phyloP scores from a whole-genome alignment of 2,888 invertebrate genomes.

The Zygothrica quintamaculata region DNA sequence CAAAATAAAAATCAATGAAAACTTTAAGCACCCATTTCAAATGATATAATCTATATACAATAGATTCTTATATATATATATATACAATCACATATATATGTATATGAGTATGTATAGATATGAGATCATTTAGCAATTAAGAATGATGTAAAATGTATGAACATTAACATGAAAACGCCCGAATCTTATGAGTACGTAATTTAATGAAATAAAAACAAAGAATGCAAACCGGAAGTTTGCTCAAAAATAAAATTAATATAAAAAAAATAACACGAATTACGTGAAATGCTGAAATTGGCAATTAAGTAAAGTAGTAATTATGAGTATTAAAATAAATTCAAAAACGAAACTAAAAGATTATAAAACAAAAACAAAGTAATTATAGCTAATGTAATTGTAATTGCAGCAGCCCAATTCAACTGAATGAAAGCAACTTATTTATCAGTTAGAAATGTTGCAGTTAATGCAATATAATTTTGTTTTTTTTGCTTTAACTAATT shows the following conservation, averaged over 20 bases:
- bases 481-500: no score
- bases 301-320: constrained; percentile 61
- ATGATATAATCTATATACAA: constrained; percentile 49
- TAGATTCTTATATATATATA: constrained; percentile 36
- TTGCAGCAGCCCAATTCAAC: constrained; percentile 15
- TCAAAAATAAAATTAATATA: constrained; percentile 2
- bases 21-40: constrained; percentile 69
- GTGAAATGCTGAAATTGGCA: constrained; percentile 77
- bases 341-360: constrained; percentile 1
- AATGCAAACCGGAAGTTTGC: constrained; percentile 37
- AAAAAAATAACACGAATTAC: no score
- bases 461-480: no score
- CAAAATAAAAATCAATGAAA: constrained; percentile 24
- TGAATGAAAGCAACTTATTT: neutral
- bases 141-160: constrained; percentile 69
- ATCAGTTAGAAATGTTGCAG: neutral
- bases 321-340: constrained; percentile 14
- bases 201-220: constrained; percentile 42
- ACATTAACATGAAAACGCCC: constrained; percentile 83
- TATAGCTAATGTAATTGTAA: constrained; percentile 13
- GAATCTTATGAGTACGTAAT: constrained; percentile 84
- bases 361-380: constrained; percentile 16
- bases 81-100: constrained; percentile 33
- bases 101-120: constrained; percentile 10
- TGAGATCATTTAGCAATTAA: constrained; percentile 47